These are phyloP conservation scores for Cerastoderma edule DNA, from an alignment of 2,888 invertebrate genomes.

Conservation along the genomic window DNA sequence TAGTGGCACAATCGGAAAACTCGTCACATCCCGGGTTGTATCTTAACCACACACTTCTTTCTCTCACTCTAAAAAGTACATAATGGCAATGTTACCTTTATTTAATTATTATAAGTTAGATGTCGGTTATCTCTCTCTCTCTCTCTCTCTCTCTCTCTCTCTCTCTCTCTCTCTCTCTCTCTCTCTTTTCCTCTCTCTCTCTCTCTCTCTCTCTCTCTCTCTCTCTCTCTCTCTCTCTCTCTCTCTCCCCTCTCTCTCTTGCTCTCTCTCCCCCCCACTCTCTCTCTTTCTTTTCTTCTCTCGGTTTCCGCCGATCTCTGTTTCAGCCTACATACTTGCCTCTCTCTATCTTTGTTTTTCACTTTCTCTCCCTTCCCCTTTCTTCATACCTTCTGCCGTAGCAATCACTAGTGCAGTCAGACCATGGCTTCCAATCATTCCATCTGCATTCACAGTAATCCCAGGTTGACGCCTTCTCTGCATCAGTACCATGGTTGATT, in stretches of 20 bases:
- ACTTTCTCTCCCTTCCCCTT: neutral
- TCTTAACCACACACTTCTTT: constrained; percentile 18
- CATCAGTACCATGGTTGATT: neutral
- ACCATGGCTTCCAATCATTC: constrained; percentile 30
- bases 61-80: constrained; percentile 10
- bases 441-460: constrained; percentile 30
- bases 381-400: constrained; percentile 28
- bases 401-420: constrained; percentile 33
- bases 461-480: constrained; percentile 29
- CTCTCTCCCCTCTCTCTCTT: neutral
- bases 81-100: neutral
- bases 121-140: neutral
- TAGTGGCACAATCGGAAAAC: constrained; percentile 37
- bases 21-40: constrained; percentile 30
- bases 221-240: neutral
- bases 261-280: neutral
- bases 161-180: neutral
- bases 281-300: neutral
- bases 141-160: neutral
- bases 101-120: neutral
- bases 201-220: neutral
- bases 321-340: neutral
- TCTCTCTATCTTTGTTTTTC: neutral
- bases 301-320: neutral
- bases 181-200: constrained; percentile 3